phyloP scores from a whole-genome alignment of 2,797 vertebrate species.

The Limosa lapponica region DNA sequence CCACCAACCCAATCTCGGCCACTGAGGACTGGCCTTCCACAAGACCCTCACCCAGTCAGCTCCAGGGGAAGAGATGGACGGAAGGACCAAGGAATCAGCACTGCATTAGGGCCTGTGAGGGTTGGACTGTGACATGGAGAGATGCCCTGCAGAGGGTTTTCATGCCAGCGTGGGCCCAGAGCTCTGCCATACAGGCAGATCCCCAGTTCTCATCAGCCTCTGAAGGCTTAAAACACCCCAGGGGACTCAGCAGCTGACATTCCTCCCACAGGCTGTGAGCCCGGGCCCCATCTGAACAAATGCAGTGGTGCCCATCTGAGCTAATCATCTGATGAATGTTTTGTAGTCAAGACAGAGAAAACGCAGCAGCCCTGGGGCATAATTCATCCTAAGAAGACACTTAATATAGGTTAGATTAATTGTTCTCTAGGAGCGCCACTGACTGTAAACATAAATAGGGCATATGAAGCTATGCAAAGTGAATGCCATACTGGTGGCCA shows the following conservation, averaged over 20 bases:
- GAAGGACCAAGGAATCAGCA: not conserved
- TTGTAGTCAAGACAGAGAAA: not conserved
- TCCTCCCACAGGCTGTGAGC: not conserved
- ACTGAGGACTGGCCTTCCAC: not conserved
- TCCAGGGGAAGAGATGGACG: not conserved
- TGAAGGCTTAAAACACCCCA: not conserved
- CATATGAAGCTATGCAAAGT: not conserved
- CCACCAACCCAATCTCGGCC: not conserved
- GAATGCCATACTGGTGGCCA: not conserved
- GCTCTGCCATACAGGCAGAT: not conserved
- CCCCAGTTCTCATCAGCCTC: not conserved
- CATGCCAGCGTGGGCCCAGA: not conserved
- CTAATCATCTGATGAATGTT: not conserved
- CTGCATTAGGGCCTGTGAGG: not conserved
- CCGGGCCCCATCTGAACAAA: not conserved
- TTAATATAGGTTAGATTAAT: not conserved
- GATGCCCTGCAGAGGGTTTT: not conserved
- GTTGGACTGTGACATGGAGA: not conserved
- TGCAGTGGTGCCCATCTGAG: not conserved
- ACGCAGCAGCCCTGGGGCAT: not conserved
- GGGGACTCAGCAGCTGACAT: not conserved
- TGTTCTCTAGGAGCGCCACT: not conserved
- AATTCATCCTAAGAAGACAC: constrained; percentile 1
- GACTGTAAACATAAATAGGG: not conserved
- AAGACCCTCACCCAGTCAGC: not conserved